Evolutionary conservation across 37 sponge, comb jelly and placozoan genomes (phyloP).

Genomic region (Diacarnus erythraeanus): DNA sequence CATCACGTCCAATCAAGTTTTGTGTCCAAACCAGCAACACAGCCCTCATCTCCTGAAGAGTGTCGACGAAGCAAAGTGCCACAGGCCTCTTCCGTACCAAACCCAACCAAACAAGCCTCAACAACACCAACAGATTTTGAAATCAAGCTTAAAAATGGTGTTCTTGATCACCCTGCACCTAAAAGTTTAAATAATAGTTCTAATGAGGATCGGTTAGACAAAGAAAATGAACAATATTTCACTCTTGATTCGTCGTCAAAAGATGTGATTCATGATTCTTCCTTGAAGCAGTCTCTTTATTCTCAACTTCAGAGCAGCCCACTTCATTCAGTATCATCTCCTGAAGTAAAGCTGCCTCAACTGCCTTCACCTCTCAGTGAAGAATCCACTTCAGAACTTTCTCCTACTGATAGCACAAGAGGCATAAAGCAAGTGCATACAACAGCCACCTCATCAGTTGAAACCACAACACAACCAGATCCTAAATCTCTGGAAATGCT

Average conservation of each 20-base stretch:
- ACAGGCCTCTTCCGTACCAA: too few species aligned
- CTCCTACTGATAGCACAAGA: not conserved
- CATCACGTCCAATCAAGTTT: not conserved
- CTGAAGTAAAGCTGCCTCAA: too few species aligned
- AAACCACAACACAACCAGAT: not conserved
- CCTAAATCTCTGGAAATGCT: not conserved
- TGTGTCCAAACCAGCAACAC: not conserved
- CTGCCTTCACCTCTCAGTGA: not conserved
- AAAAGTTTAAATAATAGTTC: too few species aligned
- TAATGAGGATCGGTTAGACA: not conserved
- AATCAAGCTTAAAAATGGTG: not conserved
- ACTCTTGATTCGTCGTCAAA: not conserved
- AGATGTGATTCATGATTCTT: not conserved
- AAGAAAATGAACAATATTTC: not conserved
- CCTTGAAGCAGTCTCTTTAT: not conserved
- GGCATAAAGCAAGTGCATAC: not conserved
- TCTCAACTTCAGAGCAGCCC: not conserved
- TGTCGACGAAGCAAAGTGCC: too few species aligned
- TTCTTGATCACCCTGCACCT: not conserved
- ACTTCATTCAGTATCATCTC: not conserved
- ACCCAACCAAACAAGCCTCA: not conserved
- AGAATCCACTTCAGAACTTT: not conserved
- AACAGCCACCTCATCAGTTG: not conserved
- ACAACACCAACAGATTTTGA: not conserved
- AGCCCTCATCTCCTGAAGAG: not conserved